These are phyloP conservation scores for Strix occidentalis DNA, from an alignment of 2,797 vertebrate species.

Conservation along the genomic window DNA sequence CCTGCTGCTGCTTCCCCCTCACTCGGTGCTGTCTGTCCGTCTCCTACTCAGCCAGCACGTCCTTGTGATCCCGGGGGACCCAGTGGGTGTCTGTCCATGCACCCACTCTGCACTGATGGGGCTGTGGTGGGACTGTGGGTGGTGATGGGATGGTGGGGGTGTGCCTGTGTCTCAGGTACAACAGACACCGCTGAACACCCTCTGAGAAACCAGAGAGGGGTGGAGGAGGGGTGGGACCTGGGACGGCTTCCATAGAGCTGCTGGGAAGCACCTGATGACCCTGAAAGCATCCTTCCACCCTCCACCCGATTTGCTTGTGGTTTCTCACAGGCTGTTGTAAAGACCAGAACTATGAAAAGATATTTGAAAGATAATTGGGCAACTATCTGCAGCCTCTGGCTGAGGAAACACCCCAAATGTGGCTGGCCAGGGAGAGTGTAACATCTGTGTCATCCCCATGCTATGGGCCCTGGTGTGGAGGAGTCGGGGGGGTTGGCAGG, in stretches of 20 bases:
- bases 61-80: background rate
- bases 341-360: background rate
- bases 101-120: background rate
- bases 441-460: rapidly evolving
- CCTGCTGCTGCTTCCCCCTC: background rate
- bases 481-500: background rate
- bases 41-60: rapidly evolving
- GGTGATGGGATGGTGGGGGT: background rate
- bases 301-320: background rate
- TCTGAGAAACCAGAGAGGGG: background rate
- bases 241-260: background rate
- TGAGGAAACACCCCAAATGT: background rate
- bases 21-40: background rate
- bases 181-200: background rate
- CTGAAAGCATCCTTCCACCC: background rate
- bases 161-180: background rate
- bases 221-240: background rate
- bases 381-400: background rate
- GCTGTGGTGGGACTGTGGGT: background rate
- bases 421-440: background rate
- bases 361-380: background rate
- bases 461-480: background rate
- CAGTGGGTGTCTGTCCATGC: background rate
- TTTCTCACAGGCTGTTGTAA: background rate
- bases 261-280: background rate